A percentile compares a stretch with the other conserved stretches of the same genome.
phyloP scores from a whole-genome alignment of 2,113 vertebrate genomes.

The Tenebrosternarchus preto region DNA sequence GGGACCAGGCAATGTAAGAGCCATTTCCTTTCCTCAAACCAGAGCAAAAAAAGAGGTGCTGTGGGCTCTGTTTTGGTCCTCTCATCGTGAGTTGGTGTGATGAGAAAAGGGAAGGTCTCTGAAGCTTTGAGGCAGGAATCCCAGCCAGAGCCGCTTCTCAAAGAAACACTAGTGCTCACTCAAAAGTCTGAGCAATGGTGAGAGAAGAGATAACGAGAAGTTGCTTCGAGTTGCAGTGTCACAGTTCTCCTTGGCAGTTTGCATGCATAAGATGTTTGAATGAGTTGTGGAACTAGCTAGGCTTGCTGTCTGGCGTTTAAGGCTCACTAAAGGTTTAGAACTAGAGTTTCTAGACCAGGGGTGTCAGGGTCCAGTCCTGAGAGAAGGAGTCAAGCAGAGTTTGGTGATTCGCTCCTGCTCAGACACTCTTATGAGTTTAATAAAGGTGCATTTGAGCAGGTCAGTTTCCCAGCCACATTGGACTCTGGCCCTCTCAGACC shows the following conservation, averaged over 20 bases:
- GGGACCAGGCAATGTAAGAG: conserved; percentile 16
- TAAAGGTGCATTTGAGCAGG: no score
- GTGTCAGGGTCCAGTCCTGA: no score
- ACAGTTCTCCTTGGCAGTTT: background rate
- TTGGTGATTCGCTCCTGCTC: no score
- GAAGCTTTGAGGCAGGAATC: conserved; percentile 49
- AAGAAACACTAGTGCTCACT: conserved; percentile 51
- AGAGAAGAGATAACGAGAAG: conserved; percentile 43
- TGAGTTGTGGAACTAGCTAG: background rate
- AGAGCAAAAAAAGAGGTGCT: conserved; percentile 16
- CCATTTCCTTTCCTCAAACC: conserved; percentile 41
- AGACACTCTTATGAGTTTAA: no score
- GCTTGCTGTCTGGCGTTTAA: no score
- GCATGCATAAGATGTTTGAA: background rate
- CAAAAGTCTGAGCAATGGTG: conserved; percentile 53
- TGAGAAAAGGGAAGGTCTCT: conserved; percentile 63
- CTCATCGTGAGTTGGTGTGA: conserved; percentile 66
- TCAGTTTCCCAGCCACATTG: no score
- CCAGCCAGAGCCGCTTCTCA: conserved; percentile 50
- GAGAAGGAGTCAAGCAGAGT: no score
- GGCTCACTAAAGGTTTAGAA: background rate
- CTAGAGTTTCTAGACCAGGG: background rate
- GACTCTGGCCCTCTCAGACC: no score
- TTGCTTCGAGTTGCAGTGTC: conserved; percentile 13
- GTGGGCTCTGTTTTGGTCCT: conserved; percentile 46